phyloP scores from a whole-genome alignment of 2,113 vertebrate genomes.

The Platysternon megacephalum region DNA sequence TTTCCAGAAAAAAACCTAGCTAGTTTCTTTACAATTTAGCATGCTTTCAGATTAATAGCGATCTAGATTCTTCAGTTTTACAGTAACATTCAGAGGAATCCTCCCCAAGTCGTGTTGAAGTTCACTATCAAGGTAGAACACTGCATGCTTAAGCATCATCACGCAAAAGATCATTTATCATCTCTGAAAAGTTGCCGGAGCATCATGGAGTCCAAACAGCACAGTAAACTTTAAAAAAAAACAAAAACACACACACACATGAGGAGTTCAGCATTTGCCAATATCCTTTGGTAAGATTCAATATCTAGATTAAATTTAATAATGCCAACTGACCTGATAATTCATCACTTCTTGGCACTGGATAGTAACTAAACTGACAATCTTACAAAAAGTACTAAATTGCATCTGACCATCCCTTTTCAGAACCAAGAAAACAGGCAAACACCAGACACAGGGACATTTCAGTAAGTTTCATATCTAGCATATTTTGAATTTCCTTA shows the following conservation, averaged over 20 bases:
- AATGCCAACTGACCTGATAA: not conserved
- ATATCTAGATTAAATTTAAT: not conserved
- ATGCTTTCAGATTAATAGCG: not conserved
- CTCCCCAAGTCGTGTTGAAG: not conserved
- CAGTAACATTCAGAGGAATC: not conserved
- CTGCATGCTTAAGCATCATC: not conserved
- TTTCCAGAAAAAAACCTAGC: not conserved
- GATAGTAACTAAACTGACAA: not conserved
- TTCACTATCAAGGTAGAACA: not conserved
- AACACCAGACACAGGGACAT: constrained; percentile 19
- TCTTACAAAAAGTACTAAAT: not conserved
- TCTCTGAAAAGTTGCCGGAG: not conserved
- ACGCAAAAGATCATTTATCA: not conserved
- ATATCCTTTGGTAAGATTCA: not conserved
- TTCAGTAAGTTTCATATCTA: constrained; percentile 47
- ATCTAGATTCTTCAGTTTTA: not conserved
- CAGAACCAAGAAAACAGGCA: not conserved
- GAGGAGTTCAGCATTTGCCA: not conserved
- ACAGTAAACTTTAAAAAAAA: not conserved
- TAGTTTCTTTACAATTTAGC: not conserved
- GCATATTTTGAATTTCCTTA: constrained; percentile 60
- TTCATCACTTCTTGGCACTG: not conserved
- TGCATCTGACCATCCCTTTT: not conserved
- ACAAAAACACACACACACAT: not conserved
- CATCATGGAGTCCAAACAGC: not conserved